Evolutionary conservation across 2,113 vertebrate species (phyloP).

Genomic region (Sitta europaea): DNA sequence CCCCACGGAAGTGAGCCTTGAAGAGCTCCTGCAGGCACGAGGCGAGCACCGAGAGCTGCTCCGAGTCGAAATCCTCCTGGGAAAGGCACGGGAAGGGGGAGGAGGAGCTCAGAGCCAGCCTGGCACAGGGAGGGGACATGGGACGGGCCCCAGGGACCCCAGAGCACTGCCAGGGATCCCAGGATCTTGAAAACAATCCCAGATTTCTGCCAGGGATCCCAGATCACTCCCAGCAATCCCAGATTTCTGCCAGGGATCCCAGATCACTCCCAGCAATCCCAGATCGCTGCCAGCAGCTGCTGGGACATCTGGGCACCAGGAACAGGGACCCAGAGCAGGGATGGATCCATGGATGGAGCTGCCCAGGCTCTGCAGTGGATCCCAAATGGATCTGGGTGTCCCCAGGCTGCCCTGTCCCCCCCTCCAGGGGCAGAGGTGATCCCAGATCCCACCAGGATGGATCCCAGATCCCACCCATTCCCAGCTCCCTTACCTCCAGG

Average conservation of each 20-base stretch:
- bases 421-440: neutral
- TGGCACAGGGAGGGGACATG: neutral
- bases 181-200: too few species aligned
- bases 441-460: neutral
- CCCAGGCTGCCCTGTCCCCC: neutral
- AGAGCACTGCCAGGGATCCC: neutral
- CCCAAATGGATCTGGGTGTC: neutral
- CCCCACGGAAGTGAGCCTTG: constrained; percentile 91
- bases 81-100: neutral
- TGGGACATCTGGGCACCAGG: neutral
- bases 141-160: neutral
- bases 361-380: neutral
- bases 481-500: constrained; percentile 79
- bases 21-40: constrained; percentile 94
- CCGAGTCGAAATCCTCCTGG: constrained; percentile 95
- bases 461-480: neutral
- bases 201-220: too few species aligned
- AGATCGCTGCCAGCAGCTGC: neutral
- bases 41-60: constrained; percentile 88
- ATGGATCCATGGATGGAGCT: neutral
- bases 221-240: neutral
- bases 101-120: neutral
- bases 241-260: too few species aligned
- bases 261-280: too few species aligned
- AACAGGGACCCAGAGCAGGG: neutral